phyloP scores from a whole-genome alignment of 23 tunicate genomes.

The Oikopleura dioica region DNA sequence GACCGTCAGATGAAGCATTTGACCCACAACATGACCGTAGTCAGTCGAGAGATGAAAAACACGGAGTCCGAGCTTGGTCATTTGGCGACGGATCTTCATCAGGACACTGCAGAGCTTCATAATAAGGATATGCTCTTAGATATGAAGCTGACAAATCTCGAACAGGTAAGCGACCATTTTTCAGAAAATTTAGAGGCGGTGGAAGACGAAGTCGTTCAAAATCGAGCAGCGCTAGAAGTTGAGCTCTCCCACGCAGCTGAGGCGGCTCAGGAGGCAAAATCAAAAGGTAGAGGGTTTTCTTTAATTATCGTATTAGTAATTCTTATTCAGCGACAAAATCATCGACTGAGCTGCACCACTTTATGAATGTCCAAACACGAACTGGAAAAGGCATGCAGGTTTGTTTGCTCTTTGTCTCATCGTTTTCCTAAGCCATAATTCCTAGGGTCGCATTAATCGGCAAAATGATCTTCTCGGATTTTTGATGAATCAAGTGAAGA shows the following conservation, averaged over 20 bases:
- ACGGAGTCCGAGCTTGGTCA: no score
- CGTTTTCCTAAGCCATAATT: no score
- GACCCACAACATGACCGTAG: no score
- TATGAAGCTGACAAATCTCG: not conserved
- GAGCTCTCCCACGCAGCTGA: not conserved
- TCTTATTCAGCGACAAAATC: not conserved
- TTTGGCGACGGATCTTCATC: no score
- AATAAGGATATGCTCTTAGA: not conserved
- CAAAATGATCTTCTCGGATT: not conserved
- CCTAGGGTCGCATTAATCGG: not conserved
- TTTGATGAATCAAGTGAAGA: not conserved
- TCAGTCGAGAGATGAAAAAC: no score
- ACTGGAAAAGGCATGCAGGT: no score
- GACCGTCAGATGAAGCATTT: no score
- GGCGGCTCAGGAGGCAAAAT: not conserved
- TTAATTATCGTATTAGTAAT: not conserved
- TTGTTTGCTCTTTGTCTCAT: no score
- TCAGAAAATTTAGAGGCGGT: not conserved
- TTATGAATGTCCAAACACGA: not conserved
- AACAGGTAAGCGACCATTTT: not conserved
- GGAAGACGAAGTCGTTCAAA: not conserved
- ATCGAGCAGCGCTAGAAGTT: not conserved
- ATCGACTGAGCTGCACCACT: not conserved
- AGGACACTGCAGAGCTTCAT: not conserved
- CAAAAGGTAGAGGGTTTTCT: not conserved